These are phyloP conservation scores for Chalcis sispes DNA, from an alignment of 2,888 invertebrate species.

Conservation along the genomic window DNA sequence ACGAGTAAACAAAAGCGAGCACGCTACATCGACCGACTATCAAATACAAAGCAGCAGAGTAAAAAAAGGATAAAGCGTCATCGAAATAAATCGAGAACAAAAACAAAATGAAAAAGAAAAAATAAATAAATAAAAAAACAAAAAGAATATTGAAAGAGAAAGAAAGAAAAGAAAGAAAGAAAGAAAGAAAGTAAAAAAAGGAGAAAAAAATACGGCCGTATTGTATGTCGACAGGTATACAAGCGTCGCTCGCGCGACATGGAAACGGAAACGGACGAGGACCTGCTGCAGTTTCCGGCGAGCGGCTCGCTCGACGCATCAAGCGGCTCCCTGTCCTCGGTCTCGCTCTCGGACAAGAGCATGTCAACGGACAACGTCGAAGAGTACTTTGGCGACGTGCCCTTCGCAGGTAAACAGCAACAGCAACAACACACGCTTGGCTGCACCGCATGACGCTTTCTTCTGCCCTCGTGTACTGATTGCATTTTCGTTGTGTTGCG, in stretches of 20 bases:
- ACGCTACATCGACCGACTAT: too few species aligned
- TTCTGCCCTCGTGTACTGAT: slow-evolving; percentile 72
- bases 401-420: slow-evolving; percentile 87
- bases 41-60: too few species aligned
- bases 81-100: too few species aligned
- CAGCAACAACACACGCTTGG: slow-evolving; percentile 74
- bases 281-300: slow-evolving; percentile 78
- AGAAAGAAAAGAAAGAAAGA: background rate
- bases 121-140: too few species aligned
- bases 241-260: slow-evolving; percentile 90
- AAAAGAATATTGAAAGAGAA: too few species aligned
- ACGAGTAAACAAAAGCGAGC: too few species aligned
- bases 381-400: slow-evolving; percentile 90
- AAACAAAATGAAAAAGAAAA: too few species aligned
- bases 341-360: slow-evolving; percentile 85
- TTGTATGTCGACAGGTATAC: slow-evolving; percentile 81
- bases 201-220: background rate
- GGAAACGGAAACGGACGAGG: slow-evolving; percentile 87
- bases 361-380: slow-evolving; percentile 90
- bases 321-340: slow-evolving; percentile 86
- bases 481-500: slow-evolving; percentile 74
- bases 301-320: slow-evolving; percentile 78
- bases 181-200: slow-evolving; percentile 3
- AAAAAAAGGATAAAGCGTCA: too few species aligned
- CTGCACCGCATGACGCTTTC: slow-evolving; percentile 76